phyloP scores from a whole-genome alignment of 2,888 invertebrate species.

The Acronicta aceris region DNA sequence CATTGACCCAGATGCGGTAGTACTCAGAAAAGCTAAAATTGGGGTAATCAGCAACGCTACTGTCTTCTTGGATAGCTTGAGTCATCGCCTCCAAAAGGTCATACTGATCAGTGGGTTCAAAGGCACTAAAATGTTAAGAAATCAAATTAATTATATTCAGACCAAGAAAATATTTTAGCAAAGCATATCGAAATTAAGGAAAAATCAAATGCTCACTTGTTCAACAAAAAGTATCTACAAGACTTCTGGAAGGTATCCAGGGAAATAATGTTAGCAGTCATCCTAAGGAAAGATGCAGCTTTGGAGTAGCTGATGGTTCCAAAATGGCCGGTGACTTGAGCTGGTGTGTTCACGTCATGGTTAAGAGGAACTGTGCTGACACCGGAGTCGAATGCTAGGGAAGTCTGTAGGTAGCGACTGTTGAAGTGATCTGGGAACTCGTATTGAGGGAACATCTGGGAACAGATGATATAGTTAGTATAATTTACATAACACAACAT shows the following conservation, averaged over 20 bases:
- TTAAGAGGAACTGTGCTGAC: constrained; percentile 88
- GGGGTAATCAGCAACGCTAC: constrained; percentile 68
- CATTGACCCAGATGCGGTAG: constrained; percentile 90
- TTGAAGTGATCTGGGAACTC: constrained; percentile 93
- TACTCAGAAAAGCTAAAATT: constrained; percentile 81
- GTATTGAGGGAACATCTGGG: constrained; percentile 90
- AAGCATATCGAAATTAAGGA: not conserved
- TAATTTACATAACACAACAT: no score
- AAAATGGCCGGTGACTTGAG: constrained; percentile 91
- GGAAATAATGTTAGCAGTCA: constrained; percentile 79
- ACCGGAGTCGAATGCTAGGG: constrained; percentile 85
- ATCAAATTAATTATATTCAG: no score
- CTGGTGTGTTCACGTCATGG: constrained; percentile 89
- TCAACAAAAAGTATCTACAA: constrained; percentile 74
- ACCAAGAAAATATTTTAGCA: no score
- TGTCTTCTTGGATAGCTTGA: constrained; percentile 71
- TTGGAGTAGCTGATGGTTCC: constrained; percentile 92
- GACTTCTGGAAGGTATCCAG: constrained; percentile 73
- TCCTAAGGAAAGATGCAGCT: constrained; percentile 85
- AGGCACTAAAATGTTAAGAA: constrained; percentile 66
- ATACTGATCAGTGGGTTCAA: constrained; percentile 81
- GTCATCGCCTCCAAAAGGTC: constrained; percentile 85
- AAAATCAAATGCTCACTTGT: constrained; percentile 82
- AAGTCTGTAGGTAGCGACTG: constrained; percentile 91
- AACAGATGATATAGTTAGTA: constrained; percentile 18